These are phyloP conservation scores for Notothenia coriiceps DNA, from an alignment of 2,113 vertebrate species.

Conservation along the genomic window DNA sequence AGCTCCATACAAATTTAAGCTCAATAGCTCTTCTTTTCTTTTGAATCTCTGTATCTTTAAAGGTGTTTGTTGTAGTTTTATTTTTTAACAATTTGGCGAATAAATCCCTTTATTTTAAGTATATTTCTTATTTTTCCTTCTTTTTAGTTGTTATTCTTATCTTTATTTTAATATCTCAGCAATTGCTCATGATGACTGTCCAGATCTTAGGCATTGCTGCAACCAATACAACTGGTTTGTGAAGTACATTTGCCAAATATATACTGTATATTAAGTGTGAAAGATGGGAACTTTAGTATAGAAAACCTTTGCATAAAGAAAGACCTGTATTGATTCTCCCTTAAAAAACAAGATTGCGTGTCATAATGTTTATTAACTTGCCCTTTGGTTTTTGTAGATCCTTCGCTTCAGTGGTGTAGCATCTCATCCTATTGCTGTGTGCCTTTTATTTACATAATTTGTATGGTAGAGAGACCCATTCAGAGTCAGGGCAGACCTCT, in stretches of 20 bases:
- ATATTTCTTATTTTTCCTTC: too few species aligned
- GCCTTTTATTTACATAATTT: conserved; percentile 53
- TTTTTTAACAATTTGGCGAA: too few species aligned
- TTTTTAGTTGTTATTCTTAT: too few species aligned
- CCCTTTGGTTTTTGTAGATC: conserved; percentile 35
- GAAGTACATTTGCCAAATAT: not conserved
- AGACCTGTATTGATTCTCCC: not conserved
- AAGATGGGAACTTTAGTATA: not conserved
- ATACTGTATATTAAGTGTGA: not conserved
- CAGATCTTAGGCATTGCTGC: not conserved
- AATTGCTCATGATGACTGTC: not conserved
- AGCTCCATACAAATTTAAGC: not conserved
- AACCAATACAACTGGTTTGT: not conserved
- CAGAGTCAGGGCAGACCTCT: conserved; percentile 29
- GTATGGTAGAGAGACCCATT: conserved; percentile 28
- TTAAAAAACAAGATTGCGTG: not conserved
- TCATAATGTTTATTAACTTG: not conserved
- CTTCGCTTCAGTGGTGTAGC: not conserved
- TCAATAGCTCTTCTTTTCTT: not conserved
- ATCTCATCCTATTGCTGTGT: conserved; percentile 23
- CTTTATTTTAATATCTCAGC: not conserved
- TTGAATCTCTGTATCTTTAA: not conserved
- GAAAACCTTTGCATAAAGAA: not conserved
- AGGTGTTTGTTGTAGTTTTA: too few species aligned
- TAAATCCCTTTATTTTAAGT: too few species aligned